Conservation (phyloP, 2,888 invertebrate species). For the Campopleginae sp. region DNA sequence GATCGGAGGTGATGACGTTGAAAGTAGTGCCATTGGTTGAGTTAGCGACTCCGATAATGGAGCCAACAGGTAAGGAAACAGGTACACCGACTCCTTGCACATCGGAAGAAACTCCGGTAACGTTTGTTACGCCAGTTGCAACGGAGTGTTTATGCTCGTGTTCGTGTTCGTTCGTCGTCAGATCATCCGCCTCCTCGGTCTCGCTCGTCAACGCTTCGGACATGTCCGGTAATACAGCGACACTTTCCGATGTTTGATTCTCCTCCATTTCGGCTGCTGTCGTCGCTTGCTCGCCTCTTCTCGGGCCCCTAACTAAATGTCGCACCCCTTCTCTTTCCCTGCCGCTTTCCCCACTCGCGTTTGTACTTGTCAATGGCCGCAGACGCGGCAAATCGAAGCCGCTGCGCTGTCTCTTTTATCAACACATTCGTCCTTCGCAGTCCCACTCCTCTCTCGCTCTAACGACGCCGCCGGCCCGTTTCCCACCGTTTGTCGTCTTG, state of each 20-base stretch:
- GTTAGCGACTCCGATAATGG: conserved; percentile 87
- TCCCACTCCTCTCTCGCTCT: neutral
- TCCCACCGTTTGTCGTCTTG: neutral
- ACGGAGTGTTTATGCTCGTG: conserved; percentile 70
- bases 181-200: conserved; percentile 83
- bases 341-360: neutral
- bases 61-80: conserved; percentile 91
- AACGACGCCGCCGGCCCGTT: neutral
- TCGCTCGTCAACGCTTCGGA: conserved; percentile 85
- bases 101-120: conserved; percentile 84
- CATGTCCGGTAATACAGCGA: conserved; percentile 85
- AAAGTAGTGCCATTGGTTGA: conserved; percentile 89
- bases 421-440: neutral
- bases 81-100: conserved; percentile 86
- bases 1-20: conserved; percentile 94
- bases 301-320: conserved; percentile 39
- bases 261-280: conserved; percentile 84
- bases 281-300: conserved; percentile 72
- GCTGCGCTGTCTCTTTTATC: neutral
- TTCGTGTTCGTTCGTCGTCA: conserved; percentile 80
- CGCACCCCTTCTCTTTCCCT: conserved; percentile 10
- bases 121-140: conserved; percentile 77
- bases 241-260: conserved; percentile 84
- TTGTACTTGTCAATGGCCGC: neutral
- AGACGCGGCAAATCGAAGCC: conserved; percentile 41